Percentiles rank a stretch among this genome's conserved stretches.
These are phyloP conservation scores for Graptemys geographica DNA, from an alignment of 2,797 vertebrate genomes.

Conservation along the genomic window DNA sequence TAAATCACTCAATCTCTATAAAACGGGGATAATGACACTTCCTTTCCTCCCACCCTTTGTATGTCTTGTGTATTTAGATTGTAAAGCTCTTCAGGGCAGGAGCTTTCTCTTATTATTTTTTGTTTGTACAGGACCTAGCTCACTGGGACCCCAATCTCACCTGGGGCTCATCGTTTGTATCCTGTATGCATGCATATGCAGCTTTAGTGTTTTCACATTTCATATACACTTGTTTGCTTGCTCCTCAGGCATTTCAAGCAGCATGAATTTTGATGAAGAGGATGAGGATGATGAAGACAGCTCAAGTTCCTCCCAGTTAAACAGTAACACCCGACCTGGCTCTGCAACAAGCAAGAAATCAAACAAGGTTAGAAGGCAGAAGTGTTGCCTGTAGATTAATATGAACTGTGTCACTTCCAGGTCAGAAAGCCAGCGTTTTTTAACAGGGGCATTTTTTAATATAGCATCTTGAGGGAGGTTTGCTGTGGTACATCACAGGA, in stretches of 20 bases:
- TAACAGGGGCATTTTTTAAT: neutral
- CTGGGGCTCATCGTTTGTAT: neutral
- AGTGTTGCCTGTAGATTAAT: rapidly evolving
- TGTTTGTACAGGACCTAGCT: rapidly evolving
- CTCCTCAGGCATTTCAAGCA: constrained; percentile 93
- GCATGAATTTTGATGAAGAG: constrained; percentile 98
- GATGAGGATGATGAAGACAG: constrained; percentile 98
- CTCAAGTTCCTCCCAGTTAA: constrained; percentile 97
- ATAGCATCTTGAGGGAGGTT: neutral
- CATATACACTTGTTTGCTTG: neutral
- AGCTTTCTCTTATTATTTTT: neutral
- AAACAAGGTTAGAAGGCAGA: constrained; percentile 83
- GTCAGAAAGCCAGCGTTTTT: neutral
- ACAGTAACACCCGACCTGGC: constrained; percentile 96
- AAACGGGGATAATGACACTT: neutral
- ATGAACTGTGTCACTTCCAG: neutral
- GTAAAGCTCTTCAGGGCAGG: neutral
- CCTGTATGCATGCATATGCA: neutral
- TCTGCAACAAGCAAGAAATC: constrained; percentile 98
- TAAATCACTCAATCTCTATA: neutral
- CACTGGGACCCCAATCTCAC: neutral
- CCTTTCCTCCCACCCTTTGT: neutral
- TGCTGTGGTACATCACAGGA: neutral
- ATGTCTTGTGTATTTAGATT: neutral
- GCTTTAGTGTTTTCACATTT: neutral